Conservation (phyloP, 2,797 vertebrate species). For the Denticeps clupeoides region DNA sequence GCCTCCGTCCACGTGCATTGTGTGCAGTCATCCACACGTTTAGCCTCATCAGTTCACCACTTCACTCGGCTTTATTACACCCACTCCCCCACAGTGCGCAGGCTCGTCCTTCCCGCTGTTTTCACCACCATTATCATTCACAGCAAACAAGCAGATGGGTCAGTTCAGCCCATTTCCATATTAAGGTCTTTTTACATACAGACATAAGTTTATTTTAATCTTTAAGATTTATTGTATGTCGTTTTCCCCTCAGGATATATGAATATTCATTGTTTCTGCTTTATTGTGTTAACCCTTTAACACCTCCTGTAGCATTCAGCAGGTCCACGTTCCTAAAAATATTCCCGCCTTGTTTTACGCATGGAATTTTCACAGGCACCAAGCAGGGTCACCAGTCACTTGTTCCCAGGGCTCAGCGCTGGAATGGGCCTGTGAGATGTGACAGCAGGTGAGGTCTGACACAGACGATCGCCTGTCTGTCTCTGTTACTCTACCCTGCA, state of each 20-base stretch:
- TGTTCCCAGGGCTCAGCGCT: constrained; percentile 27
- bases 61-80: constrained; percentile 17
- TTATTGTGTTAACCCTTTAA: too few relatives aligned
- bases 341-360: constrained; percentile 29
- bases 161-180: too few relatives aligned
- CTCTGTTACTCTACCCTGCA: constrained; percentile 17
- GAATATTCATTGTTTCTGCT: too few relatives aligned
- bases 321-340: too few relatives aligned
- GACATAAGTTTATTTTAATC: too few relatives aligned
- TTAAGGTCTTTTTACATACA: too few relatives aligned
- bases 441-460: constrained; percentile 38
- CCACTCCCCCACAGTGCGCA: constrained; percentile 1
- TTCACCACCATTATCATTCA: too few relatives aligned
- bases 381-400: constrained; percentile 29
- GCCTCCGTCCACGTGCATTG: constrained; percentile 4
- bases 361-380: constrained; percentile 34
- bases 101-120: too few relatives aligned
- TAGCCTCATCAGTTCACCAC: constrained; percentile 22
- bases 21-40: constrained; percentile 33
- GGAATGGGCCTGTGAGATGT: constrained; percentile 29
- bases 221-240: too few relatives aligned
- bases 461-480: constrained; percentile 35
- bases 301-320: too few relatives aligned
- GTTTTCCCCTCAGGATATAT: too few relatives aligned
- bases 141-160: too few relatives aligned